These are phyloP conservation scores for Dolichoris vasculosae DNA, from an alignment of 1,140 invertebrate species.

Conservation along the genomic window DNA sequence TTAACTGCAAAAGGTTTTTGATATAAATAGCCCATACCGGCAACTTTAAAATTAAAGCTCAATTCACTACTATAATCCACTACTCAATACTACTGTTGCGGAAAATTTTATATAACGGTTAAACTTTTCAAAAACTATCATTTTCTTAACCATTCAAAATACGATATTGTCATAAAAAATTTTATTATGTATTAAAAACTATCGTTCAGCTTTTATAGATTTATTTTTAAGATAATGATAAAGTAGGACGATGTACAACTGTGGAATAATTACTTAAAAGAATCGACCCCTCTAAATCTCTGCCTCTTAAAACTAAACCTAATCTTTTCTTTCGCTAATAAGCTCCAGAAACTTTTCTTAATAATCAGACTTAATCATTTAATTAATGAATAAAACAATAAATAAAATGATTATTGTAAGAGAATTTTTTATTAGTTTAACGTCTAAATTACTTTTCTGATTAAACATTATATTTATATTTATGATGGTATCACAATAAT, in stretches of 20 bases:
- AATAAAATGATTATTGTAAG: neutral
- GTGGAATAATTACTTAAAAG: slow-evolving; percentile 17
- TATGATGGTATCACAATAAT: neutral
- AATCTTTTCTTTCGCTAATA: neutral
- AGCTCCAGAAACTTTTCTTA: neutral
- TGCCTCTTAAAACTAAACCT: slow-evolving; percentile 3
- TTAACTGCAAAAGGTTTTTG: neutral
- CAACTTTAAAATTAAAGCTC: slow-evolving; percentile 5
- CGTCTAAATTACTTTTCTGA: neutral
- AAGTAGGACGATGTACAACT: neutral
- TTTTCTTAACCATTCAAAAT: neutral
- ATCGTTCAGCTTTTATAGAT: neutral
- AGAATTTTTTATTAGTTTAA: neutral
- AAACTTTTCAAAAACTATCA: neutral
- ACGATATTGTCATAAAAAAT: neutral
- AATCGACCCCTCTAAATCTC: slow-evolving; percentile 1
- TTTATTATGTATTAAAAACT: neutral
- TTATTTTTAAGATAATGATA: slow-evolving; percentile 2
- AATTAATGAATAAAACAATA: neutral
- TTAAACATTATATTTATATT: neutral
- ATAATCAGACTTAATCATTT: neutral
- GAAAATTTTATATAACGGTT: neutral
- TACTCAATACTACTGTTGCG: neutral
- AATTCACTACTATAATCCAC: too few relatives aligned
- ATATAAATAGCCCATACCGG: neutral